These are phyloP conservation scores for Patella vulgata DNA, from an alignment of 1,140 invertebrate species.

Conservation along the genomic window DNA sequence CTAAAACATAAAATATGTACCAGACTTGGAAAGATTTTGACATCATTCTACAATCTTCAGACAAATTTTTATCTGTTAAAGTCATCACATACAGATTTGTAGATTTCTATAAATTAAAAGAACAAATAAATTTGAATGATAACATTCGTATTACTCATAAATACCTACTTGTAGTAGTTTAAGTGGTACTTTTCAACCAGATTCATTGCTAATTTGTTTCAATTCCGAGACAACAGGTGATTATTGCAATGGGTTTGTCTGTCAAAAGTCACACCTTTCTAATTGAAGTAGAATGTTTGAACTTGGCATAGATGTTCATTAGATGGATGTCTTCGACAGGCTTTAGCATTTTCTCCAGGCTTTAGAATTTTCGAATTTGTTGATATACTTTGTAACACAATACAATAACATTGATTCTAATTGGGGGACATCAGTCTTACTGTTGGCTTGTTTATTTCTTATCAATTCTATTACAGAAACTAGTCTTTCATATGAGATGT, in stretches of 20 bases:
- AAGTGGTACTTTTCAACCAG: not conserved
- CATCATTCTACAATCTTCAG: slow-evolving; percentile 28
- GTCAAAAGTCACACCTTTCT: not conserved
- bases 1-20: no score
- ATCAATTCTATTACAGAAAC: no score
- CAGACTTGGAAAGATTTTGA: slow-evolving; percentile 32
- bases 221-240: not conserved
- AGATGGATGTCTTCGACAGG: no score
- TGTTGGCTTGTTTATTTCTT: no score
- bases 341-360: no score
- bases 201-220: not conserved
- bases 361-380: no score
- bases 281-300: not conserved
- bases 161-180: not conserved
- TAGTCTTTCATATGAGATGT: not conserved
- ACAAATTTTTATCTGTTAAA: slow-evolving; percentile 29
- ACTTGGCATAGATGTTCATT: no score
- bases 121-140: not conserved
- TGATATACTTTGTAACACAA: no score
- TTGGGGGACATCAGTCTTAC: no score
- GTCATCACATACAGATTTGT: slow-evolving; percentile 20
- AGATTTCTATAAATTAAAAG: slow-evolving; percentile 12
- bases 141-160: not conserved
- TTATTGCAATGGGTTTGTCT: not conserved
- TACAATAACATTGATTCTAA: no score